Percentiles rank a stretch among this genome's conserved stretches.
These are phyloP conservation scores for Conus ventricosus DNA, from an alignment of 1,140 invertebrate species.

Conservation along the genomic window DNA sequence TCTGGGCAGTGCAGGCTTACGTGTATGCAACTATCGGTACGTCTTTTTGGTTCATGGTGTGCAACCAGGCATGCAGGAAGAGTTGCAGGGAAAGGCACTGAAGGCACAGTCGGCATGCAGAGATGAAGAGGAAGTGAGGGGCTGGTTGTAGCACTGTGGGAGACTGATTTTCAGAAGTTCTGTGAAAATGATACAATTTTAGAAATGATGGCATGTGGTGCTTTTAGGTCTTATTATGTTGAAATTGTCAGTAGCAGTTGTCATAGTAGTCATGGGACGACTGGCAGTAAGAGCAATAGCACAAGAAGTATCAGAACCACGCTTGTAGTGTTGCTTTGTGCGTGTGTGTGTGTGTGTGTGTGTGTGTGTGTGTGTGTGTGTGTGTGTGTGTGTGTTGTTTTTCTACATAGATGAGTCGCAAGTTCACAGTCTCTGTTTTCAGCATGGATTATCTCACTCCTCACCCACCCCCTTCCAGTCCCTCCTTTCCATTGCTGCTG, in stretches of 20 bases:
- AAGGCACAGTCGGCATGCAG: constrained; percentile 49
- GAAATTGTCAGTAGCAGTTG: not conserved
- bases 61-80: constrained; percentile 42
- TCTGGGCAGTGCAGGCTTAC: constrained; percentile 51
- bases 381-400: no score
- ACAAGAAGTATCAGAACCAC: no score
- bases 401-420: no score
- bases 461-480: no score
- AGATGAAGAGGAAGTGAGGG: constrained; percentile 36
- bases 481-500: no score
- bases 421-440: no score
- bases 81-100: constrained; percentile 47
- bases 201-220: no score
- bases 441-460: no score
- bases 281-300: not conserved
- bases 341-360: no score
- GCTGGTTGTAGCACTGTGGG: constrained; percentile 36
- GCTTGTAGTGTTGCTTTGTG: no score
- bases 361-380: no score
- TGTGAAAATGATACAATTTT: no score
- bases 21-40: constrained; percentile 64
- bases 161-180: not conserved
- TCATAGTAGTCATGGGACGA: not conserved
- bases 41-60: constrained; percentile 61
- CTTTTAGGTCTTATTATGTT: not conserved